Percentiles rank a stretch among this genome's conserved stretches.
Evolutionary conservation across 2,888 invertebrate genomes (phyloP).

Genomic region (Drosophila kanekoi): DNA sequence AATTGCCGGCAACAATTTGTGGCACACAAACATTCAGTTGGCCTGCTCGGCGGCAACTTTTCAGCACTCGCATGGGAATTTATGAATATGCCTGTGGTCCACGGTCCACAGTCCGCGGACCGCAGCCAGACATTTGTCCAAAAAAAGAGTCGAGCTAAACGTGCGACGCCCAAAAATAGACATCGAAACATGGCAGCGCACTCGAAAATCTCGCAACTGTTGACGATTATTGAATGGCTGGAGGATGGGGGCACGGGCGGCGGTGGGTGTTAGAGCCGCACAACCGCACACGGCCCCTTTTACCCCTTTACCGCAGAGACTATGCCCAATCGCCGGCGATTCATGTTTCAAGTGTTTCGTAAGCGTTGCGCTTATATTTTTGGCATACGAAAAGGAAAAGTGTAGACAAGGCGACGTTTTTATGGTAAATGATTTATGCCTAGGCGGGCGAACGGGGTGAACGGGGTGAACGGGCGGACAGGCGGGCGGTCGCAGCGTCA

Average conservation of each 20-base stretch:
- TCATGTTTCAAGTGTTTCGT: slow-evolving; percentile 75
- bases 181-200: slow-evolving; percentile 69
- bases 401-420: slow-evolving; percentile 78
- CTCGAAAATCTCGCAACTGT: slow-evolving; percentile 63
- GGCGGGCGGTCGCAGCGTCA: slow-evolving; percentile 67
- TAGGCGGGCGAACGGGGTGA: slow-evolving; percentile 44
- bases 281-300: background rate
- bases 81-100: slow-evolving; percentile 62
- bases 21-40: slow-evolving; percentile 52
- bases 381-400: slow-evolving; percentile 77
- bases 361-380: slow-evolving; percentile 75
- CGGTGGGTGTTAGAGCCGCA: background rate
- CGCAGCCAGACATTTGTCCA: slow-evolving; percentile 67
- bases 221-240: slow-evolving; percentile 75
- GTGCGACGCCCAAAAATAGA: slow-evolving; percentile 79
- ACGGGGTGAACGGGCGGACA: too few relatives aligned
- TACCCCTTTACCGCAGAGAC: background rate
- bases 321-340: slow-evolving; percentile 43
- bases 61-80: slow-evolving; percentile 75
- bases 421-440: slow-evolving; percentile 78
- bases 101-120: background rate
- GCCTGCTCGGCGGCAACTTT: slow-evolving; percentile 53
- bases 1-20: slow-evolving; percentile 62
- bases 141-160: slow-evolving; percentile 74
- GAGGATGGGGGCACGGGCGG: slow-evolving; percentile 3